phyloP scores from a whole-genome alignment of 1,140 invertebrate genomes.

The Drosophila leontia region DNA sequence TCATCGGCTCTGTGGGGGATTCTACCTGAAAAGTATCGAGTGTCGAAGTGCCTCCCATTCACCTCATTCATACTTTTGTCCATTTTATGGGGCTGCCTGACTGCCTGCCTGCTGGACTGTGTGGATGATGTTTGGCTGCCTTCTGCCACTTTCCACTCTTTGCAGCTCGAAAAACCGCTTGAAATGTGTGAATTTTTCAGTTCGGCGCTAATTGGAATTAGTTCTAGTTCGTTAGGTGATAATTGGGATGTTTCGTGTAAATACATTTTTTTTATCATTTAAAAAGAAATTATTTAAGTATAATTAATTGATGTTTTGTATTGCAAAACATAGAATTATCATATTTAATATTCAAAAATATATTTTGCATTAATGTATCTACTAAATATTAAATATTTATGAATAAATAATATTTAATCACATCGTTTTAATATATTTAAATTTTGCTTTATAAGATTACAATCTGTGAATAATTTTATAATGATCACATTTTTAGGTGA shows the following conservation, averaged over 20 bases:
- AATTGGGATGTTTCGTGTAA: background rate
- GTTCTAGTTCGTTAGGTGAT: conserved; percentile 12
- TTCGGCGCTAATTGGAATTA: conserved; percentile 10
- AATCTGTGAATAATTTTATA: no score
- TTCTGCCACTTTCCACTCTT: conserved; percentile 49
- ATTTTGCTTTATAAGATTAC: no score
- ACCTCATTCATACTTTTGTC: conserved; percentile 47
- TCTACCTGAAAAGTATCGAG: conserved; percentile 48
- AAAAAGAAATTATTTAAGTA: no score
- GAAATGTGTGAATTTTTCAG: conserved; percentile 6
- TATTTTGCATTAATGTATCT: no score
- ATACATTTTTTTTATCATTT: background rate
- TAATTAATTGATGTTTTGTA: no score
- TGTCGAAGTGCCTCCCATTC: conserved; percentile 20
- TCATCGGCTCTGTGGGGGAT: conserved; percentile 55
- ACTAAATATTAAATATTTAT: no score
- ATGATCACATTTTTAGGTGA: no score
- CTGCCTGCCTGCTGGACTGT: background rate
- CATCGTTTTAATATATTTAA: no score
- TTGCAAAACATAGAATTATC: no score
- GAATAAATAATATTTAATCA: no score
- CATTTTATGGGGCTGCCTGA: conserved; percentile 18
- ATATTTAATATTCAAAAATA: no score
- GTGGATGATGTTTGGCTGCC: background rate
- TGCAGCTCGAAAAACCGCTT: conserved; percentile 10